phyloP scores from a whole-genome alignment of 2,113 vertebrate species.

The Climacteris rufus region DNA sequence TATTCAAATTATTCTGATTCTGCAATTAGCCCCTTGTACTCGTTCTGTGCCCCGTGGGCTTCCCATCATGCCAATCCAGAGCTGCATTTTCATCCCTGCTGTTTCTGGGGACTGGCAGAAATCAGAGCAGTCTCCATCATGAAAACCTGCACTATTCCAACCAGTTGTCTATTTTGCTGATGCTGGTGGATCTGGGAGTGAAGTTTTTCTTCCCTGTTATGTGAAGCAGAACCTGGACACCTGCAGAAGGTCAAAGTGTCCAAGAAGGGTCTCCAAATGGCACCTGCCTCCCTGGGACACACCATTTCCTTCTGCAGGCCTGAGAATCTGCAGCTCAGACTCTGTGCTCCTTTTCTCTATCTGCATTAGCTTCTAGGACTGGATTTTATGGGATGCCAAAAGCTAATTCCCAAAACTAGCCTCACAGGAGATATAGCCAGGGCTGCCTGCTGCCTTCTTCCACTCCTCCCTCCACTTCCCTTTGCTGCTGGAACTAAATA shows the following conservation, averaged over 20 bases:
- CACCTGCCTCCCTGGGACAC: not conserved
- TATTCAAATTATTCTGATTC: slow-evolving; percentile 31
- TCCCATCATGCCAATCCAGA: not conserved
- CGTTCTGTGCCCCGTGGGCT: not conserved
- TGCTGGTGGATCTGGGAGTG: not conserved
- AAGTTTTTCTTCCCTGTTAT: not conserved
- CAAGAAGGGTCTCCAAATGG: not conserved
- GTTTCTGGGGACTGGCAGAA: slow-evolving; percentile 14
- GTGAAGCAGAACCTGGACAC: not conserved
- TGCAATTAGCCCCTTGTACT: slow-evolving; percentile 29
- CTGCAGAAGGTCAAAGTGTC: not conserved
- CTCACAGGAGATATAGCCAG: not conserved
- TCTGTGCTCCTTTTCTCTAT: not conserved
- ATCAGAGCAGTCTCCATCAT: not conserved
- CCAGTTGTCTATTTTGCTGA: not conserved
- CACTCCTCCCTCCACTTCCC: not conserved
- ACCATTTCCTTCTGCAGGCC: not conserved
- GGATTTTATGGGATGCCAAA: not conserved
- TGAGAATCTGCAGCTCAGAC: not conserved
- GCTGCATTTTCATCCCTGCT: slow-evolving; percentile 30
- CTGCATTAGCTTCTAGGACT: not conserved
- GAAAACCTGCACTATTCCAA: not conserved
- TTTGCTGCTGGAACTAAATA: slow-evolving; percentile 23
- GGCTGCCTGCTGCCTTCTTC: not conserved
- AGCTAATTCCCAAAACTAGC: not conserved